Evolutionary conservation across 2,797 vertebrate genomes (phyloP), one percentile per base, ranked within the genome.

Genomic region (Cephalopachus bancanus): DNA sequence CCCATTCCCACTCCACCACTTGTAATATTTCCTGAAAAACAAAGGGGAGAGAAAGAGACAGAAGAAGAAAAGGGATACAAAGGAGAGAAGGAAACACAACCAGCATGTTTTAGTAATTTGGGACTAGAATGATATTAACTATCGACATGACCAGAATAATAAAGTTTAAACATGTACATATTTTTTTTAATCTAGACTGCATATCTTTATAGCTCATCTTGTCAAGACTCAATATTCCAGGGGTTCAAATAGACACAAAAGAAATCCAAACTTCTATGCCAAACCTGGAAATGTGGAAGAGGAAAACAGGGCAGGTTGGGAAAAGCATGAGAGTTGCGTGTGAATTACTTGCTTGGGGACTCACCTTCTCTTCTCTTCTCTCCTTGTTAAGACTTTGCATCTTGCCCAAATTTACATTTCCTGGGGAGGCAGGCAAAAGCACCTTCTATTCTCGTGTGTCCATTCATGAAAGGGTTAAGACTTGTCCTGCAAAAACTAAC

Each of bases 21-120:
- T 44, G 3, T 44, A 44, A 44, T 8, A 60, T 69, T 81, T 89
- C 84, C 65, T 86, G 83, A 78, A 62, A 92, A 95, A 83, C 24
- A 83, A 89, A 75, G 60, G 5, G 2, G 7, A 6, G 12, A 30
- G 16, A 59, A 33, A 74, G 17, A n/a, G 44, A 1, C n/a, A 59
- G 30, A 78, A 15, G 53, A 90, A 64, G 37, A 81, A 75, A 26
- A 62, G 12, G 81, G 71, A 14, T 53, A 74, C 26, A 75, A 76
- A 95, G 24, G 14, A 60, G 78, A 90, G 69, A 83, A 69, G 55
- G 28, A 91, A 91, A 96, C 30, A 15, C 57, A 79, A 74, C 28
- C 28, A 91, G 10, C 11, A 51, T 19, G 71, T 87, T 85, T 80
- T 17, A 92, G 44, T 83, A 94, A 62, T 86, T 60, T 83, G 60